Conservation (phyloP, 2,113 vertebrate genomes). For the Pantherophis guttatus region DNA sequence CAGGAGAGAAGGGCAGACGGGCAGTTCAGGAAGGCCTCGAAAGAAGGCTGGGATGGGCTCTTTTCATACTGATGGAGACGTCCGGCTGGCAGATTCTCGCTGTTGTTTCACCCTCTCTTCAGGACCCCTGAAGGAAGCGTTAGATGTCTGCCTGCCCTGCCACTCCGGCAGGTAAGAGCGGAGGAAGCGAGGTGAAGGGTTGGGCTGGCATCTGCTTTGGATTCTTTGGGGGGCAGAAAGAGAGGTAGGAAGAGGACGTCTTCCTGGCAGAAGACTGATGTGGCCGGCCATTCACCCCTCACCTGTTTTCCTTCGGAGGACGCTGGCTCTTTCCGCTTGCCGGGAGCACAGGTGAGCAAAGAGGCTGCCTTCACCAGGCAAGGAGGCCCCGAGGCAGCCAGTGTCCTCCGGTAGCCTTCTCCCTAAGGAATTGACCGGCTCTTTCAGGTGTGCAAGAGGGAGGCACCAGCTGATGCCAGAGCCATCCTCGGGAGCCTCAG, state of each 20-base stretch:
- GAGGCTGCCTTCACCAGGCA: neutral
- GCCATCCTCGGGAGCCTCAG: neutral
- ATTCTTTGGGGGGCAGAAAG: neutral
- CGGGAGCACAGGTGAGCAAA: neutral
- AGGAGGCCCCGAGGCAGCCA: neutral
- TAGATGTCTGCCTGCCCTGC: neutral
- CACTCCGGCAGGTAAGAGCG: no score
- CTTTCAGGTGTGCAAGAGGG: accelerated
- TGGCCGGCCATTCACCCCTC: neutral
- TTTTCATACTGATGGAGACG: neutral
- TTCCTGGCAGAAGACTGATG: neutral
- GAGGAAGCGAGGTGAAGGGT: neutral
- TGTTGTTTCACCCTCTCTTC: neutral
- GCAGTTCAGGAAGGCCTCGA: neutral
- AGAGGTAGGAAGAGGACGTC: neutral
- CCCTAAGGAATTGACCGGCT: neutral
- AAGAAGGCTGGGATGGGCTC: neutral
- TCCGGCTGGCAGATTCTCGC: neutral
- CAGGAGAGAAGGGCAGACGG: neutral
- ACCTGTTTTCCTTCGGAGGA: neutral
- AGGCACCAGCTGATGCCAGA: neutral
- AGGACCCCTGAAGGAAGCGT: neutral
- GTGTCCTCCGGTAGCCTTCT: neutral
- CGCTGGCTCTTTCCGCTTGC: neutral
- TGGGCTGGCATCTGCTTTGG: neutral